A percentile compares a stretch with the other conserved stretches of the same genome.
These are phyloP conservation scores for Xenopus borealis DNA, from an alignment of 2,113 vertebrate genomes.

Conservation along the genomic window DNA sequence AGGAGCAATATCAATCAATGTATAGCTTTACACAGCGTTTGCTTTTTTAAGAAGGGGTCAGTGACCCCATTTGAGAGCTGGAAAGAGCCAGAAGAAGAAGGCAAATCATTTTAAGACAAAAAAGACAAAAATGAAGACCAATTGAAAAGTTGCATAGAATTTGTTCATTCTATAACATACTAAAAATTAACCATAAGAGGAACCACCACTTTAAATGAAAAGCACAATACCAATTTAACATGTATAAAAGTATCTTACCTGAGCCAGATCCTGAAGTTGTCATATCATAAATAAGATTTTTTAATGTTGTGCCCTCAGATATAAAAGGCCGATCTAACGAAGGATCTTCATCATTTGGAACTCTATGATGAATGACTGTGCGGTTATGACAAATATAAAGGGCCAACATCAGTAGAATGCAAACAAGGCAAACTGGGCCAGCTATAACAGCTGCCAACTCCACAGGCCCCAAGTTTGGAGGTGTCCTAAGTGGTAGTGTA, in stretches of 20 bases:
- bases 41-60: too few species aligned
- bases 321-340: slow-evolving; percentile 92
- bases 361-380: slow-evolving; percentile 85
- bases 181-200: too few species aligned
- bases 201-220: too few species aligned
- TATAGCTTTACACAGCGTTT: too few species aligned
- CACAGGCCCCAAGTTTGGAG: slow-evolving; percentile 79
- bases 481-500: slow-evolving; percentile 58
- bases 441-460: slow-evolving; percentile 91
- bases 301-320: slow-evolving; percentile 90
- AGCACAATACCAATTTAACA: too few species aligned
- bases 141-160: too few species aligned
- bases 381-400: slow-evolving; percentile 93
- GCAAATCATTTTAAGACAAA: too few species aligned
- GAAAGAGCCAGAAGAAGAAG: too few species aligned
- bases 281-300: slow-evolving; percentile 98
- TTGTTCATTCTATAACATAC: too few species aligned
- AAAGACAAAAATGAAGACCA: too few species aligned
- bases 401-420: slow-evolving; percentile 86
- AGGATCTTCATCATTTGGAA: slow-evolving; percentile 94
- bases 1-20: too few species aligned
- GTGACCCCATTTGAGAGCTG: too few species aligned
- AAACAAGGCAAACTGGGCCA: slow-evolving; percentile 90
- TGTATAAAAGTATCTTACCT: slow-evolving; percentile 62
- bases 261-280: slow-evolving; percentile 96